Base-by-base conservation (phyloP, 2,888 invertebrate species). In the Athalia circularis region DNA sequence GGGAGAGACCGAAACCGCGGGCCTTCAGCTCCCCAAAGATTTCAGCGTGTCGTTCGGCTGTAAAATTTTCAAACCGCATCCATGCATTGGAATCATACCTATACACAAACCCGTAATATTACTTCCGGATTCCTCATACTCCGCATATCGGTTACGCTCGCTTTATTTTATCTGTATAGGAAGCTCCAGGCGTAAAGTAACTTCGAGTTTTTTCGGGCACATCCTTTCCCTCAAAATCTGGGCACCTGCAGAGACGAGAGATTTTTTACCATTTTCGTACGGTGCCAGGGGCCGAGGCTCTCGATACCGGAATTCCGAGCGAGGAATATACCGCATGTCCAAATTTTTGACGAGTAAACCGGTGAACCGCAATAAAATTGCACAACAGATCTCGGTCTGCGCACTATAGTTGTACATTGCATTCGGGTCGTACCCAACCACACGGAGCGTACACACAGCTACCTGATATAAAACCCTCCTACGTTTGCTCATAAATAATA, bases 341-440 rank as follows among this genome's bases (percentile, higher is more conserved):
- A 72, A 13, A 11, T 4, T 4, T 13, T 4, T 8, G 13, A n/a
- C 29, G 43, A 65, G 5, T 45, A 50, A 50, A 7, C 72, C 57
- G 43, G 45, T 61, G 6, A 76, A 72, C 72, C 59, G 68, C 70
- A 82, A 81, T 83, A 84, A 81, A 84, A 82, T 82, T 81, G 77
- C 80, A 79, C 82, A 83, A 84, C 57, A 59, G 45, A 11, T 85
- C 84, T 81, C 82, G 79, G 81, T 81, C 80, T 81, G 79, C 29
- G 29, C 29, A 29, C 29, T 29, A 29, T 29, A 29, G 29, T 29
- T 29, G 29, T 29, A 29, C 2, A 82, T 54, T 83, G 82, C 79
- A 29, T 84, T 11, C 48, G 0, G 72, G 29, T 3, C 59, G 43
- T 45, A 72, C 72, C 72, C 72, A 59, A 72, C 72, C 72, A 52